A percentile compares a stretch with the other conserved stretches of the same genome.
Conservation (phyloP, 2,113 vertebrate genomes). For the Anas platyrhynchos region DNA sequence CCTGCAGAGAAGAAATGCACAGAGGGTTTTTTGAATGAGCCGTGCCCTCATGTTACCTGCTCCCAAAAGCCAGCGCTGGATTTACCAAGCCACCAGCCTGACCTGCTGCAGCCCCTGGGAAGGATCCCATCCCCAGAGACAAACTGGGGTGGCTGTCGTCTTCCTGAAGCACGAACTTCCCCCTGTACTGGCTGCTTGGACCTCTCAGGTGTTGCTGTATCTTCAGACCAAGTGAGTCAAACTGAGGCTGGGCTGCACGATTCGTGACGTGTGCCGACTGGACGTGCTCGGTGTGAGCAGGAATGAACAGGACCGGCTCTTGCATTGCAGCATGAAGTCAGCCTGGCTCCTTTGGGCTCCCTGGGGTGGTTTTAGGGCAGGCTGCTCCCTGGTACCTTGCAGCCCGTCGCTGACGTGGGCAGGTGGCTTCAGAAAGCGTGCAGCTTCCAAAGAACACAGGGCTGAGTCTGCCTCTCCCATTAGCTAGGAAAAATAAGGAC, state of each 20-base stretch:
- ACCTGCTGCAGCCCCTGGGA: not conserved
- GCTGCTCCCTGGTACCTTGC: not conserved
- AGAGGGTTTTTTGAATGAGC: not conserved
- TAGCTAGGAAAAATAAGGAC: not conserved
- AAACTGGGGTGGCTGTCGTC: too few species aligned
- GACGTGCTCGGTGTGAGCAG: not conserved
- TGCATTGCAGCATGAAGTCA: not conserved
- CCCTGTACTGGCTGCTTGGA: accelerated
- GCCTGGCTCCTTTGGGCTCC: accelerated
- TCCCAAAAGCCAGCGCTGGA: not conserved
- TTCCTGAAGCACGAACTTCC: not conserved
- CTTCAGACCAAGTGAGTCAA: not conserved
- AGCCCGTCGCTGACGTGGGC: accelerated
- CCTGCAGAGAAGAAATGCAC: not conserved
- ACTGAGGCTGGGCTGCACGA: not conserved
- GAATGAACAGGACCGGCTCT: accelerated
- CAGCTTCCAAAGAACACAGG: not conserved
- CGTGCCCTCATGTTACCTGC: not conserved
- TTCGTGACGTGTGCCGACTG: accelerated
- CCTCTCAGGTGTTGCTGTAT: accelerated
- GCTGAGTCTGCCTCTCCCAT: not conserved
- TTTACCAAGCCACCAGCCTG: not conserved
- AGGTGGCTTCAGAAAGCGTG: not conserved
- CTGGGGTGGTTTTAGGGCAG: not conserved
- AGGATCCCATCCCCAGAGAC: not conserved